Conservation (phyloP, 2,888 invertebrate genomes). For the Rhagophthalmus giganteus region DNA sequence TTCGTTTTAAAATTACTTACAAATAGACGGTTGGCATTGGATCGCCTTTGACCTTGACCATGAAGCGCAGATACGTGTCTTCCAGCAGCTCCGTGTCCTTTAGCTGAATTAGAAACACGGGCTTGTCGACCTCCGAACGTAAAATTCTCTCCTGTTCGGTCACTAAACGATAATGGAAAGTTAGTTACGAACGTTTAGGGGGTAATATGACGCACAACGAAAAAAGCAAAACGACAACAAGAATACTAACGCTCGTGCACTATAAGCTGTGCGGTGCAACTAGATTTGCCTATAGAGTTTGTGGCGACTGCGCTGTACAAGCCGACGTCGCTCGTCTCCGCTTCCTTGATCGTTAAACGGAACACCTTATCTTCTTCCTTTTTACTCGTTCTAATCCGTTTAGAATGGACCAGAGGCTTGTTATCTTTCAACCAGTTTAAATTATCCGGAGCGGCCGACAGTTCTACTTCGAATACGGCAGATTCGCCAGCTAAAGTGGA, state of each 20-base stretch:
- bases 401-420: conserved; percentile 72
- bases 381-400: conserved; percentile 68
- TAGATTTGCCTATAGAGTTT: conserved; percentile 76
- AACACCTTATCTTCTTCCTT: conserved; percentile 65
- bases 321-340: conserved; percentile 77
- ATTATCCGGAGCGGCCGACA: conserved; percentile 65
- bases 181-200: too few species aligned
- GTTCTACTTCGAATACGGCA: conserved; percentile 77
- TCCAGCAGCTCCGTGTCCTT: conserved; percentile 87
- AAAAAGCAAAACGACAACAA: conserved; percentile 8
- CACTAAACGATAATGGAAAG: conserved; percentile 59
- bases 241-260: conserved; percentile 77
- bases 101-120: conserved; percentile 81
- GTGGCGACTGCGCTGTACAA: conserved; percentile 88
- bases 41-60: conserved; percentile 85
- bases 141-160: conserved; percentile 71
- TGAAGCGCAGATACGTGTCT: conserved; percentile 83
- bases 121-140: conserved; percentile 72
- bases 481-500: conserved; percentile 73
- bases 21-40: conserved; percentile 89
- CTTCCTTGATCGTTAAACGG: conserved; percentile 75
- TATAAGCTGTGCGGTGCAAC: conserved; percentile 84
- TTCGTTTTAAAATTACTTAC: too few species aligned
- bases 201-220: neutral
- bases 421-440: conserved; percentile 90